These are phyloP conservation scores for Cyclura pinguis DNA, from an alignment of 2,797 vertebrate genomes.

Conservation along the genomic window DNA sequence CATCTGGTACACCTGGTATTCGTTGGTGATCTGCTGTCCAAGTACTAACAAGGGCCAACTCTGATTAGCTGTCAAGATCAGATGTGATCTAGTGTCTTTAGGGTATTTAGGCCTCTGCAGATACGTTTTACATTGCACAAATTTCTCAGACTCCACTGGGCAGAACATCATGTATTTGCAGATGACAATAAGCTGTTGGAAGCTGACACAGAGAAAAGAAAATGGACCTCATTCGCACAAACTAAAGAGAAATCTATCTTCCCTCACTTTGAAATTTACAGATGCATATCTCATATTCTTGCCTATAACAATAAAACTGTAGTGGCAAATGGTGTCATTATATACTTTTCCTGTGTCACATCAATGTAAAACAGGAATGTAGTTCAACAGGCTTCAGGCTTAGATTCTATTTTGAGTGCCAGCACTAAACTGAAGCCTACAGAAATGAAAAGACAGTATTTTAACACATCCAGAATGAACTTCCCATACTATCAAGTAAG, in stretches of 20 bases:
- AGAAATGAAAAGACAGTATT: not conserved
- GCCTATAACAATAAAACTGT: not conserved
- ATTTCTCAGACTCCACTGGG: no score
- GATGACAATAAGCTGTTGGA: conserved; percentile 41
- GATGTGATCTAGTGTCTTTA: no score
- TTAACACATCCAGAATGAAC: not conserved
- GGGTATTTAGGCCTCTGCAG: no score
- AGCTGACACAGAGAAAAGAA: conserved; percentile 23
- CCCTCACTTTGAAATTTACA: not conserved
- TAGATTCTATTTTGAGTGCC: not conserved
- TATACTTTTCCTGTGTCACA: not conserved
- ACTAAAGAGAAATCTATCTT: not conserved
- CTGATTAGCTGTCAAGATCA: no score
- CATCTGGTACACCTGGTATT: no score
- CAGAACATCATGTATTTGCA: not conserved
- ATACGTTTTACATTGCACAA: no score
- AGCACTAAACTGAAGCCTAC: not conserved
- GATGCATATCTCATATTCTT: not conserved
- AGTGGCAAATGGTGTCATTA: not conserved
- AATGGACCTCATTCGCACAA: not conserved
- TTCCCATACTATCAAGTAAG: not conserved
- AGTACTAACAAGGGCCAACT: no score
- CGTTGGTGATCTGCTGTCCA: no score
- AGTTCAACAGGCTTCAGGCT: not conserved
- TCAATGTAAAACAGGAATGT: not conserved